Percentiles rank a stretch among this genome's conserved stretches.
Evolutionary conservation across 2,888 invertebrate genomes (phyloP).

Genomic region (Volucella bombylans): DNA sequence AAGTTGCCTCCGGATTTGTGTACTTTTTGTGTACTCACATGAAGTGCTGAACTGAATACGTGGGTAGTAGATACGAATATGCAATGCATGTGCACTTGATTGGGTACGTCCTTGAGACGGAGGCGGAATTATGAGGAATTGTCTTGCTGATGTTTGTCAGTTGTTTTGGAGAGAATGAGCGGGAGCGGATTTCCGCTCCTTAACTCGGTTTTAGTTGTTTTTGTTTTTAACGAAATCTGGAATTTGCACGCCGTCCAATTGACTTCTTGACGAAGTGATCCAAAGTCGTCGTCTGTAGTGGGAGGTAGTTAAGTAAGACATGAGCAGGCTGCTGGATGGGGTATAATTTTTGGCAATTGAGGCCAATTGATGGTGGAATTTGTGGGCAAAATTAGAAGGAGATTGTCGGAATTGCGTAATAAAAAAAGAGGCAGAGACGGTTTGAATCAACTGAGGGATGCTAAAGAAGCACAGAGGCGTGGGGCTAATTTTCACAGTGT

Average conservation of each 20-base stretch:
- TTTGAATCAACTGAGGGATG: no score
- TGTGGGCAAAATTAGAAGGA: not conserved
- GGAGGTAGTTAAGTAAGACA: conserved; percentile 11
- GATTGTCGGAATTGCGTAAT: not conserved
- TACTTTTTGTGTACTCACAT: conserved; percentile 3
- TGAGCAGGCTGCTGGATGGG: not conserved
- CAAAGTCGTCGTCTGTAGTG: not conserved
- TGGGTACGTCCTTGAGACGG: conserved; percentile 70
- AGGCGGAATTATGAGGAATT: conserved; percentile 64
- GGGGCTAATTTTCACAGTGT: no score
- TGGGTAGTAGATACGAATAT: conserved; percentile 30
- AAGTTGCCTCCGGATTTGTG: conserved; percentile 46
- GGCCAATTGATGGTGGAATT: conserved; percentile 23
- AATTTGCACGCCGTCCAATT: conserved; percentile 35
- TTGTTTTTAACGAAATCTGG: conserved; percentile 19
- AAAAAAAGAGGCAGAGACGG: not conserved
- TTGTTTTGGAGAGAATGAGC: conserved; percentile 23
- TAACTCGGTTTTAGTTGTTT: conserved; percentile 25
- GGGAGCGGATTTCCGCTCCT: conserved; percentile 66
- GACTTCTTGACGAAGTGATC: not conserved
- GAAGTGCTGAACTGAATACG: conserved; percentile 63
- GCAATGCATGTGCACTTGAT: conserved; percentile 65
- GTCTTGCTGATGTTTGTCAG: conserved; percentile 54
- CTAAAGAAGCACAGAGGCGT: no score
- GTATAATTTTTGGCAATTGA: conserved; percentile 31